phyloP scores from a whole-genome alignment of 2,888 invertebrate species.

The Amiota mariae region DNA sequence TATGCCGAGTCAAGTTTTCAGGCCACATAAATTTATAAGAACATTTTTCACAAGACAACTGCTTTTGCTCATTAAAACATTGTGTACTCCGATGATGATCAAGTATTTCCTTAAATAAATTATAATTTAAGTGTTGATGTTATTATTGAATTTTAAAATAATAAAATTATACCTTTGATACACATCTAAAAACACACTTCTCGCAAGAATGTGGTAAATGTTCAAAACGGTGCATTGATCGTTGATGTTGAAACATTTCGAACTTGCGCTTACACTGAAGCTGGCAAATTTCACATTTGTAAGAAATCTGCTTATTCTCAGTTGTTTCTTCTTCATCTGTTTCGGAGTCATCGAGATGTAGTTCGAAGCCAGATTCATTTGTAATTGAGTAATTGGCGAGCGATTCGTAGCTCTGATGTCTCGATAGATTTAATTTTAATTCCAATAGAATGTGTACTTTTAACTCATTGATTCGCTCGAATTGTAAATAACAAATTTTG shows the following conservation, averaged over 20 bases:
- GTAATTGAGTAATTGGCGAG: constrained; percentile 50
- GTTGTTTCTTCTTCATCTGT: constrained; percentile 43
- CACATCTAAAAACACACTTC: constrained; percentile 75
- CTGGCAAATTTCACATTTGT: constrained; percentile 47
- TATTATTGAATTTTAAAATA: constrained; percentile 35
- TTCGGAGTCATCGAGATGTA: constrained; percentile 59
- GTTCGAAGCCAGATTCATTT: constrained; percentile 52
- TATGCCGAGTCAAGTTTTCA: constrained; percentile 66
- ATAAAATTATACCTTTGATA: not conserved
- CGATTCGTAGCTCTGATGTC: constrained; percentile 25
- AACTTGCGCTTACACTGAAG: not conserved
- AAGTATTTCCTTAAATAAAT: constrained; percentile 73
- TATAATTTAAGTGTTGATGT: not conserved
- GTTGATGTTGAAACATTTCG: not conserved
- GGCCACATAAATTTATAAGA: constrained; percentile 71
- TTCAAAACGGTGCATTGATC: constrained; percentile 66
- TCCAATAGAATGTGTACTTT: constrained; percentile 31
- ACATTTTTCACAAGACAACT: constrained; percentile 65
- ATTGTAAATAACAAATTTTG: constrained; percentile 41
- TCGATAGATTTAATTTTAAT: not conserved
- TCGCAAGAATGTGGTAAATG: constrained; percentile 75
- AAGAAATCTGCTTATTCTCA: constrained; percentile 38
- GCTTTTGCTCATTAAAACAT: constrained; percentile 66
- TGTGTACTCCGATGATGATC: constrained; percentile 75
- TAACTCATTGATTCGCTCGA: constrained; percentile 33